Percentiles rank a stretch among this genome's conserved stretches.
phyloP scores from a whole-genome alignment of 2,888 invertebrate species.

The Phalangium opilio region DNA sequence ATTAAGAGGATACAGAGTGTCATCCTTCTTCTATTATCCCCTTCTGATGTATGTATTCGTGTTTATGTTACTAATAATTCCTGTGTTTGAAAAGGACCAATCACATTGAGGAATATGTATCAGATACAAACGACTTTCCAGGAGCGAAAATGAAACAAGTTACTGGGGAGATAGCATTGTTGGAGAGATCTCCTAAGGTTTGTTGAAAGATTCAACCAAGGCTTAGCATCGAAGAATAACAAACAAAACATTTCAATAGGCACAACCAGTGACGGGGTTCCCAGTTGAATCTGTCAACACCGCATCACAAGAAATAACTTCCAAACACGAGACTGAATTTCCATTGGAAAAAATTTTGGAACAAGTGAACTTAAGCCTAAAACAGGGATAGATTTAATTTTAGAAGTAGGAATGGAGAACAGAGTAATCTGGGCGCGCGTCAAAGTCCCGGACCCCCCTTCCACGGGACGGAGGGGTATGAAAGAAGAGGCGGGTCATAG shows the following conservation, averaged over 20 bases:
- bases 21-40: too few species aligned
- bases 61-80: not conserved
- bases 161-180: slow-evolving; percentile 36
- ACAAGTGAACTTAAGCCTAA: too few species aligned
- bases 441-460: too few species aligned
- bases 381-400: too few species aligned
- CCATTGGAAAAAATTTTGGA: slow-evolving; percentile 33
- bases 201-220: too few species aligned
- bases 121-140: slow-evolving; percentile 32
- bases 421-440: too few species aligned
- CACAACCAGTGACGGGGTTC: slow-evolving; percentile 34
- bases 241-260: slow-evolving; percentile 21
- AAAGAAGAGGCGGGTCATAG: too few species aligned
- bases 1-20: too few species aligned
- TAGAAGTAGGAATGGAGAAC: too few species aligned
- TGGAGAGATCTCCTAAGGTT: slow-evolving; percentile 34
- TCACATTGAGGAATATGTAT: slow-evolving; percentile 36
- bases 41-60: too few species aligned
- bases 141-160: slow-evolving; percentile 33
- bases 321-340: slow-evolving; percentile 31
- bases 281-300: slow-evolving; percentile 34
- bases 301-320: slow-evolving; percentile 35
- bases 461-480: too few species aligned
- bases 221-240: too few species aligned
- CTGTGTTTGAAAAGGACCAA: slow-evolving; percentile 34